Evolutionary conservation across 2,888 invertebrate genomes (phyloP), one percentile per base, ranked within the genome.

Genomic region (Altica lythri): DNA sequence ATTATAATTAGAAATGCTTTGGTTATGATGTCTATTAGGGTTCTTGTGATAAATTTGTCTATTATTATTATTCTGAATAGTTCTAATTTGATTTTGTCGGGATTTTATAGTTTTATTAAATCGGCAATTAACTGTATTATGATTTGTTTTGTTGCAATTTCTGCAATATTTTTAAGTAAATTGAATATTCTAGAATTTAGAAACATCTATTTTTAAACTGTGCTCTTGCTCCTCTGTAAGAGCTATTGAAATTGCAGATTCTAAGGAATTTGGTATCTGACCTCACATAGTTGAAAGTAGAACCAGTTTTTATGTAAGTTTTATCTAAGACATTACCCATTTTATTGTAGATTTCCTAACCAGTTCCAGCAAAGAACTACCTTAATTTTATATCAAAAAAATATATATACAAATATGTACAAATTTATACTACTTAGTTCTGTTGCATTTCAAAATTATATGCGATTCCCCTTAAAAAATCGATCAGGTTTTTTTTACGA

Each of bases 41-140:
- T 27, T n/a, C 40, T 45, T 49, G 43, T 37, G 9, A 12, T 10
- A 12, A 34, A 8, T 12, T 30, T 16, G 37, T 38, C 32, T n/a
- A 2, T 17, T 4, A 17, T n/a, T n/a, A n/a, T 16, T 9, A 29
- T 30, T 38, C 34, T 34, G 46, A 2, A 46, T 35, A 22, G 22
- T 2, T 46, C 22, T 14, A 25, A 25, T 52, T 12, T 40, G 48
- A 38, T n/a, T 8, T 56, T 12, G 12, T 44, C 22, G 2, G 34
- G 38, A 10, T 19, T 38, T 38, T 18, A 10, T 2, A 12, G 8
- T n/a, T 22, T 45, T 55, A 14, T 35, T 18, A 37, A 2, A 13
- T 19, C 53, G 18, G 27, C 46, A 54, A 42, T 37, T 49, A 4
- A 35, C 8, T n/a, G 42, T 40, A 14, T 9, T 45, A 16, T 54